Conservation (phyloP, 64 coral and sea anemone genomes). For the Pocillopora damicornis region DNA sequence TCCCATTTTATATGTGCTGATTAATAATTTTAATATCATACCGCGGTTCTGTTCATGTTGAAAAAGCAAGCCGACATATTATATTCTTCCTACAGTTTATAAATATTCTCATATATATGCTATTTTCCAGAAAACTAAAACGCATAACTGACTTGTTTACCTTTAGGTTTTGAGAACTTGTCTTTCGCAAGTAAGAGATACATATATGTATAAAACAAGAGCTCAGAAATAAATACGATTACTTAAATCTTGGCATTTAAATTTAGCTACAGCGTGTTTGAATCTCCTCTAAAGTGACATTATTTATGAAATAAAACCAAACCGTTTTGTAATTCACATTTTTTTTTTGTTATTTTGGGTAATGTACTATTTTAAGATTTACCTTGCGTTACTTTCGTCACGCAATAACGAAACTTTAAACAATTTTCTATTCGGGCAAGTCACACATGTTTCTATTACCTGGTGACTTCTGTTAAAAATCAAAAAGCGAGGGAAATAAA, state of each 20-base stretch:
- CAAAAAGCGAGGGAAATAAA: no score
- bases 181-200: neutral
- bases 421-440: no score
- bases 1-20: constrained; percentile 7
- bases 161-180: neutral
- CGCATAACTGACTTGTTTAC: neutral
- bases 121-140: neutral
- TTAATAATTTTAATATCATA: constrained; percentile 7
- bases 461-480: no score
- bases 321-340: neutral
- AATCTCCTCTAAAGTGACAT: neutral
- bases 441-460: no score
- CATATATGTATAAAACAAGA: neutral
- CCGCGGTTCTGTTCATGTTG: neutral
- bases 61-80: constrained; percentile 12
- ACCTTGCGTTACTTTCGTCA: no score
- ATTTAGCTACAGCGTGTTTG: neutral
- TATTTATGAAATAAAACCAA: neutral
- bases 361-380: no score
- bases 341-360: no score
- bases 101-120: constrained; percentile 34
- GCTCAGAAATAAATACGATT: neutral
- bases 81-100: constrained; percentile 5
- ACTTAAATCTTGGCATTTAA: neutral
- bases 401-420: no score